A percentile compares a stretch with the other conserved stretches of the same genome.
phyloP scores from a whole-genome alignment of 2,888 invertebrate genomes.

The Drosophila engyochracea region DNA sequence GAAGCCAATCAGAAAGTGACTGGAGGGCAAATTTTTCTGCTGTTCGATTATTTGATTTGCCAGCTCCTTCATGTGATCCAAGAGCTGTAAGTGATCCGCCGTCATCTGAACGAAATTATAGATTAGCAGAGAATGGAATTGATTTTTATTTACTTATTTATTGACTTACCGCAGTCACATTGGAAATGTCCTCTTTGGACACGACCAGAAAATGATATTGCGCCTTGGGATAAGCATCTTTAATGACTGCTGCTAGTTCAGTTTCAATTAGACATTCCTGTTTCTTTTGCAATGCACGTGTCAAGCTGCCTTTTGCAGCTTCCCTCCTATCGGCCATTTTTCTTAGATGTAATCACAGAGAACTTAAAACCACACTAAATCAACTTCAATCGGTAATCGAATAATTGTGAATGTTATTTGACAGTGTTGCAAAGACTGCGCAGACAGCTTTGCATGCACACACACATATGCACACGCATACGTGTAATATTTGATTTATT shows the following conservation, averaged over 20 bases:
- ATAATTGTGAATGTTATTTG: not conserved
- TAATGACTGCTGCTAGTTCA: constrained; percentile 53
- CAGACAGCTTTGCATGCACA: not conserved
- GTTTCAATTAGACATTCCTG: constrained; percentile 38
- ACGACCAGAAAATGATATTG: constrained; percentile 60
- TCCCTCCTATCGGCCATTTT: not conserved
- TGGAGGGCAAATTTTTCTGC: constrained; percentile 24
- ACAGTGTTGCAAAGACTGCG: constrained; percentile 19
- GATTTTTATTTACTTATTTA: not conserved
- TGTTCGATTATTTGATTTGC: constrained; percentile 58
- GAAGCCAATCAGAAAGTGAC: constrained; percentile 61
- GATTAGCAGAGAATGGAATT: no score
- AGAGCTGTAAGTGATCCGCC: constrained; percentile 49
- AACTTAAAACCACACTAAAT: not conserved
- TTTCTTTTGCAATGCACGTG: constrained; percentile 1
- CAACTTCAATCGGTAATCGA: no score
- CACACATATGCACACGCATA: not conserved
- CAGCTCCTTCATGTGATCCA: constrained; percentile 62
- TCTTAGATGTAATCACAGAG: not conserved
- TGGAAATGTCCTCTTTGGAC: constrained; percentile 40
- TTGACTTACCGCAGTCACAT: constrained; percentile 39
- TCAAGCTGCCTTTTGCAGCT: not conserved
- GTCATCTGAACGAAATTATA: constrained; percentile 41
- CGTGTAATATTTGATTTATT: not conserved
- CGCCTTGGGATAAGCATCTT: constrained; percentile 55